Conservation (phyloP, 2,888 invertebrate species). For the Melanostoma mellinum region DNA sequence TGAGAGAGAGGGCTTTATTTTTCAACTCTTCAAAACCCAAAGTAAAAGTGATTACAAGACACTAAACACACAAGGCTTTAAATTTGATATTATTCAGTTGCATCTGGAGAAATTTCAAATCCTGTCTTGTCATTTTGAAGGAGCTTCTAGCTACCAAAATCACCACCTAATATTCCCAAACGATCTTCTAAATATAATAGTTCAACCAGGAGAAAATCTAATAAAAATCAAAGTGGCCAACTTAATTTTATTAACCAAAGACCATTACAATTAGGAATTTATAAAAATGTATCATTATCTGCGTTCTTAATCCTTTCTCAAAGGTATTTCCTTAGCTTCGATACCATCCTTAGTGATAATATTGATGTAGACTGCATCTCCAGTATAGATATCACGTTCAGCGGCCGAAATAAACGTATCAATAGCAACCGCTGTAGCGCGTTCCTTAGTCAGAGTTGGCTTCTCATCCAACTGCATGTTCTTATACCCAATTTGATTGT, state of each 20-base stretch:
- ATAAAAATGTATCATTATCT: slow-evolving; percentile 30
- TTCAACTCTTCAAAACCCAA: too few relatives aligned
- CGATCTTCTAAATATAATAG: too few relatives aligned
- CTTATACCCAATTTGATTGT: slow-evolving; percentile 96
- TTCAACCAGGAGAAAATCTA: neutral
- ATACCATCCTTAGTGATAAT: slow-evolving; percentile 94
- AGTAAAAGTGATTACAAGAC: too few relatives aligned
- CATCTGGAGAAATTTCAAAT: too few relatives aligned
- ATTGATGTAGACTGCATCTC: slow-evolving; percentile 93
- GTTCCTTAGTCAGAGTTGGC: slow-evolving; percentile 88
- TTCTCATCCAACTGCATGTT: slow-evolving; percentile 87
- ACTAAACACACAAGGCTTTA: too few relatives aligned
- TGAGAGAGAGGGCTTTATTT: too few relatives aligned
- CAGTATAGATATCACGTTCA: slow-evolving; percentile 98
- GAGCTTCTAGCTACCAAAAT: too few relatives aligned
- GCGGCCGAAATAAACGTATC: slow-evolving; percentile 99
- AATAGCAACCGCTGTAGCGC: slow-evolving; percentile 92
- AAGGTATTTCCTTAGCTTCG: slow-evolving; percentile 86
- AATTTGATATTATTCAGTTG: too few relatives aligned
- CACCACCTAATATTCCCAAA: too few relatives aligned
- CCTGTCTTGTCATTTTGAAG: too few relatives aligned
- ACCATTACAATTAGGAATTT: slow-evolving; percentile 57
- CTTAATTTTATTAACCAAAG: slow-evolving; percentile 61
- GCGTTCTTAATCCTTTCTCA: slow-evolving; percentile 91
- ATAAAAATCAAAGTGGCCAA: neutral